Base-by-base conservation (phyloP, 2,113 vertebrate species). In the Smithornis capensis region DNA sequence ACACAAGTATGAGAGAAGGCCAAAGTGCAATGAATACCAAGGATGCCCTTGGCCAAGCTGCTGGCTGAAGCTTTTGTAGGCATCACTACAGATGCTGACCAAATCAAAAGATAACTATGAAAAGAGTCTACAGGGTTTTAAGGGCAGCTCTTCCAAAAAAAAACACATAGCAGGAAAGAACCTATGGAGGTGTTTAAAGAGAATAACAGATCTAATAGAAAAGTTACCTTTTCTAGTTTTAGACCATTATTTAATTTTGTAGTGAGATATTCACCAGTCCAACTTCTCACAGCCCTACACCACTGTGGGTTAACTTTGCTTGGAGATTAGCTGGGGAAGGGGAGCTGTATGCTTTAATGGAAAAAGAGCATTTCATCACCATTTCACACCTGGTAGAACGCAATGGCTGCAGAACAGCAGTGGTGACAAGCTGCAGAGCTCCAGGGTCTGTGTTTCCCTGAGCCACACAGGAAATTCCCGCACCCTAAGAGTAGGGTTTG, bases 401-500 rank as follows among this genome's bases (percentile, higher is more conserved):
- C 0, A 3, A 59, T 27, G 42, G 14, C 56, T 1, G 31, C 45
- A 65, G 37, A 3, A 31, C 50, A 69, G 42, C 4, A 38, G 17
- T 2, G 38, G 13, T 28, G 77, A 70, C 63, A 37, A 53, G 21
- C 83, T 83, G 63, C 44, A 68, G 40, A 89, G 25, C 45, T 79
- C 33, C 49, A 40, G 27, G 35, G 31, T 8, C 21, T 19, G 2
- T 14, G 11, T 28, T 67, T 52, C n/a, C 29, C 56, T 53, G 29
- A 68, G 57, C 27, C 1, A 0, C 10, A 56, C 13, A 37, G 25
- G 25, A 45, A 84, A 59, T 10, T 24, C 47, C 37, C 25, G 13
- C 14, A 9, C 35, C 0, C 0, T 15, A 29, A 81, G 19, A 74
- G 15, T 0, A 1, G 12, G 18, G 23, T 76, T 64, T 76, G 37